Evolutionary conservation across 92 coral and sea anemone genomes (phyloP), one percentile per base, ranked within the genome.

Genomic region (Chrysogorgia sp.): DNA sequence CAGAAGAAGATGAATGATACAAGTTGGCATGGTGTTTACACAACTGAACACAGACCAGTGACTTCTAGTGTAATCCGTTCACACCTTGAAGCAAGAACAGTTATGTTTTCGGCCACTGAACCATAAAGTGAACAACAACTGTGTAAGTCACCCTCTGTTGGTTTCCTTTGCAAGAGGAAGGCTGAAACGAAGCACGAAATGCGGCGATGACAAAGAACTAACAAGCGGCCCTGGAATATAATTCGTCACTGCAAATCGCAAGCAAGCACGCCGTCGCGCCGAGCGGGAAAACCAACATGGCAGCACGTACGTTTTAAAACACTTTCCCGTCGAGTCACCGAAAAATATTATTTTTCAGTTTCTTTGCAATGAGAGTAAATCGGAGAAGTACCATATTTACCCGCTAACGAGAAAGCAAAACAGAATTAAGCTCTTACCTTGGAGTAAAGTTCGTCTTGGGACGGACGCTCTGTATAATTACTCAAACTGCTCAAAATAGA

Each of bases 91-190:
- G 71, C 34, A 88, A 84, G 84, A 91, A 77, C 87, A 92, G 85
- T 83, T 85, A 67, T 85, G 90, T 88, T 83, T 86, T 75, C 85
- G 83, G 77, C 89, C 86, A 88, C 76, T 89, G 96, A 91, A 92
- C 86, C 96, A 91, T 86, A 90, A 96, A 91, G 79, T 72, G 79
- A 35, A 72, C 79, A 72, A 72, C 79, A 72, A 32, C 34, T 40
- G 40, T n/a, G 64, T 52, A 53, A 72, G 79, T 72, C 79, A 72
- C 79, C 79, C 79, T 72, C 79, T 58, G 79, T 49, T 72, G 79
- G 65, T 72, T 72, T 72, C 55, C 79, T 53, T 72, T 72, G 65
- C 79, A 72, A 53, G 64, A 72, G 79, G 62, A 56, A 28, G 52
- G 41, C 48, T 56, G 79, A 72, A 72, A 58, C 79, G 79, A 72